Evolutionary conservation across 1,140 invertebrate species (phyloP).

Genomic region (Drepana arcuata): DNA sequence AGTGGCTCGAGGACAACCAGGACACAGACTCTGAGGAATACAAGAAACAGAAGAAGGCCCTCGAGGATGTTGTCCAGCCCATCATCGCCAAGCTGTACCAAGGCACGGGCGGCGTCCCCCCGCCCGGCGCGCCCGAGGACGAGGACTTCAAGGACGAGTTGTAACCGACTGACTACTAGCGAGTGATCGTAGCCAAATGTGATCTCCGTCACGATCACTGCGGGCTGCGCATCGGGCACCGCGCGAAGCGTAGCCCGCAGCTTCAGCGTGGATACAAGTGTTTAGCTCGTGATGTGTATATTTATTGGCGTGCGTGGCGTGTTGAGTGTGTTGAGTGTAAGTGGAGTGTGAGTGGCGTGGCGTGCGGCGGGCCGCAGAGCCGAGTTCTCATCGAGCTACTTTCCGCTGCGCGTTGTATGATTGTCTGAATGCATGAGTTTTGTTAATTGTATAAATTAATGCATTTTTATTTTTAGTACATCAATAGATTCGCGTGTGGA

Average conservation of each 20-base stretch:
- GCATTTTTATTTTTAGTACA: constrained; percentile 54
- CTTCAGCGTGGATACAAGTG: too few species aligned
- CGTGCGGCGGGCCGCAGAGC: constrained; percentile 20
- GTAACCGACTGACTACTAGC: constrained; percentile 74
- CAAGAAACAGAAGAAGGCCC: constrained; percentile 97
- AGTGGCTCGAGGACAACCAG: constrained; percentile 97
- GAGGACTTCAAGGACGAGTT: constrained; percentile 91
- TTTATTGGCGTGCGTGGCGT: constrained; percentile 48
- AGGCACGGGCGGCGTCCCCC: constrained; percentile 82
- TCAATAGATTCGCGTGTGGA: constrained; percentile 28
- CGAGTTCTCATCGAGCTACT: constrained; percentile 19
- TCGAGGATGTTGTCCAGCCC: constrained; percentile 96
- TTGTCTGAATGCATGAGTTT: constrained; percentile 16
- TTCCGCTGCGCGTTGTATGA: constrained; percentile 24
- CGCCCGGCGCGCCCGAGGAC: constrained; percentile 78
- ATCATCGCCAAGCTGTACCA: constrained; percentile 98
- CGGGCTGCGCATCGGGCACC: constrained; percentile 20
- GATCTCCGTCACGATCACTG: constrained; percentile 35
- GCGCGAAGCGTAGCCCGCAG: constrained; percentile 33
- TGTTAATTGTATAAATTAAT: constrained; percentile 39
- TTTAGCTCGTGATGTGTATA: constrained; percentile 60
- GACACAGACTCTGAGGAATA: constrained; percentile 95
- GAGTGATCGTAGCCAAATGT: constrained; percentile 53
- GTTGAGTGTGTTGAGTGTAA: constrained; percentile 18
- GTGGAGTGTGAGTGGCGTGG: constrained; percentile 17